phyloP scores from a whole-genome alignment of 2,888 invertebrate species.

The Plagodis pulveraria region DNA sequence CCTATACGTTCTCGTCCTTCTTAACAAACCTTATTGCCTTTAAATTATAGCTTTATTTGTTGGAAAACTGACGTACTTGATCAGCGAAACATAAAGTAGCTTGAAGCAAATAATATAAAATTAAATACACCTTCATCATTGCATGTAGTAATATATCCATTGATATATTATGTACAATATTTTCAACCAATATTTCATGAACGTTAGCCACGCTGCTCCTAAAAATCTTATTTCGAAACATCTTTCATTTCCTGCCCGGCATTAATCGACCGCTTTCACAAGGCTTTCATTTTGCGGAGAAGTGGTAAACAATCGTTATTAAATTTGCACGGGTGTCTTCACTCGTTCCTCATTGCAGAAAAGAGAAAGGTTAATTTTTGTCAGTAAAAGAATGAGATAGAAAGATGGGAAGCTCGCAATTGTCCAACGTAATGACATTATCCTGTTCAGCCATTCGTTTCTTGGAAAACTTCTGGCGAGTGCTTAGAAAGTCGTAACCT shows the following conservation, averaged over 20 bases:
- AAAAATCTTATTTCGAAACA: conserved; percentile 43
- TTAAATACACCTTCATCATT: too few species aligned
- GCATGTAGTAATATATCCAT: too few species aligned
- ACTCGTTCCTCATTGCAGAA: conserved; percentile 61
- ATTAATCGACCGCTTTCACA: conserved; percentile 67
- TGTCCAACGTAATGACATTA: conserved; percentile 69
- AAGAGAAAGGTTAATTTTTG: conserved; percentile 62
- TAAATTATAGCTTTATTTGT: too few species aligned
- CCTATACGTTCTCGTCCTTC: too few species aligned
- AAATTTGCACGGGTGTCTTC: conserved; percentile 79
- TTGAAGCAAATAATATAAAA: too few species aligned
- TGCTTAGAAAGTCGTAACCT: conserved; percentile 62
- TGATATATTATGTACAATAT: too few species aligned
- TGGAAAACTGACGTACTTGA: too few species aligned
- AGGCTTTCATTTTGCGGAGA: conserved; percentile 71
- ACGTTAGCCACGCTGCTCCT: conserved; percentile 1
- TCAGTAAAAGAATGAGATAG: conserved; percentile 56
- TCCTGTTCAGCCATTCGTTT: conserved; percentile 65
- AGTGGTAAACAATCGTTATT: conserved; percentile 83
- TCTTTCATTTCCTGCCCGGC: conserved; percentile 50
- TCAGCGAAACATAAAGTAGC: too few species aligned
- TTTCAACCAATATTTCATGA: too few species aligned
- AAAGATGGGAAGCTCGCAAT: conserved; percentile 58
- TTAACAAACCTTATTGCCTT: too few species aligned
- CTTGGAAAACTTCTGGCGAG: conserved; percentile 58